Conservation (phyloP, 1,140 invertebrate genomes). For the Bombus terrestris region DNA sequence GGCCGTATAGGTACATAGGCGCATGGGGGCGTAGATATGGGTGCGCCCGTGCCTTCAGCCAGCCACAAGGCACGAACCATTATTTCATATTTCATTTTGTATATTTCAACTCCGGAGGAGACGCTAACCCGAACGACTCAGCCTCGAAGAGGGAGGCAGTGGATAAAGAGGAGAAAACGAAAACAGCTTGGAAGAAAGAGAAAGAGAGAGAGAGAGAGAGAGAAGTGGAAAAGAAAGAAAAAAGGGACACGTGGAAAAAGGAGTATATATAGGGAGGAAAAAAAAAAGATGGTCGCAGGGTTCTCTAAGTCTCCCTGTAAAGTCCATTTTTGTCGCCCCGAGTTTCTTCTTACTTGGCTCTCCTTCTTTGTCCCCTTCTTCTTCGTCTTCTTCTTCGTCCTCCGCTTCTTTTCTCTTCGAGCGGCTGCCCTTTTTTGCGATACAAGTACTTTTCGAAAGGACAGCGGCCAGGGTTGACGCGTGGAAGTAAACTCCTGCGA, state of each 20-base stretch:
- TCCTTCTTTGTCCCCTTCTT: not conserved
- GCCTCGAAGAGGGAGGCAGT: conserved; percentile 16
- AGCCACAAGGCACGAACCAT: conserved; percentile 80
- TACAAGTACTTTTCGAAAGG: not conserved
- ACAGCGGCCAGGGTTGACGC: conserved; percentile 8
- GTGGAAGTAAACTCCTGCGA: not conserved
- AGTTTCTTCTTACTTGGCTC: conserved; percentile 2
- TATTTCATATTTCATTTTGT: conserved; percentile 82
- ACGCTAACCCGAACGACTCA: conserved; percentile 63
- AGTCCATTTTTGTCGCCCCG: conserved; percentile 43
- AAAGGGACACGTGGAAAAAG: not conserved
- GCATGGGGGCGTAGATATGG: conserved; percentile 82
- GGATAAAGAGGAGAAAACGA: conserved; percentile 58
- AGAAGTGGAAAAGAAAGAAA: not conserved
- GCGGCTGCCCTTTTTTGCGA: conserved; percentile 15
- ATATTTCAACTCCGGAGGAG: conserved; percentile 74
- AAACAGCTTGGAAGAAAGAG: conserved; percentile 29
- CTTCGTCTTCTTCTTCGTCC: not conserved
- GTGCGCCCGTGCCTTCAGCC: conserved; percentile 81
- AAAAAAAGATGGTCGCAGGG: not conserved
- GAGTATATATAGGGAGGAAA: not conserved
- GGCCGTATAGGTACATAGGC: conserved; percentile 72
- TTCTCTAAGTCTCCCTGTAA: conserved; percentile 36
- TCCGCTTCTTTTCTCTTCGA: not conserved
- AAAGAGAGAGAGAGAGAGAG: conserved; percentile 8